A percentile compares a stretch with the other conserved stretches of the same genome.
Conservation (phyloP, 2,888 invertebrate genomes). For the Philereme vetulata region DNA sequence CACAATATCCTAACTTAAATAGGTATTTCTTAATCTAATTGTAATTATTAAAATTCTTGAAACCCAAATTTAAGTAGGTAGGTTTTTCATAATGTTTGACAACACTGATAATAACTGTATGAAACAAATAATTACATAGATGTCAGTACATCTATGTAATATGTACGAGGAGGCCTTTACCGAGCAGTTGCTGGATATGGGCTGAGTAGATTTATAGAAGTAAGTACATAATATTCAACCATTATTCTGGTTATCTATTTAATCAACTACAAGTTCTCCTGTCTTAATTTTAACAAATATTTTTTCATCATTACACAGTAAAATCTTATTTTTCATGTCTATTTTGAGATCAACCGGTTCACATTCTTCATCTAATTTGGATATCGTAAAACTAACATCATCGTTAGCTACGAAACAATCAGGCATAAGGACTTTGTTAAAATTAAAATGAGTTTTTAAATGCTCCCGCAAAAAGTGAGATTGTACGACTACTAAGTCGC, state of each 20-base stretch:
- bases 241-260: conserved; percentile 7
- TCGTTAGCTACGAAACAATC: conserved; percentile 86
- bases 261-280: conserved; percentile 65
- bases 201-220: too few relatives aligned
- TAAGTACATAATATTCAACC: not conserved
- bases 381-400: conserved; percentile 82
- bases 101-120: too few relatives aligned
- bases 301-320: conserved; percentile 62
- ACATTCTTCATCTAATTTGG: conserved; percentile 71
- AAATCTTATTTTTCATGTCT: conserved; percentile 55
- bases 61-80: too few relatives aligned
- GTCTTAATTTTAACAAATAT: conserved; percentile 73
- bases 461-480: conserved; percentile 91
- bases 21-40: not conserved
- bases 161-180: too few relatives aligned
- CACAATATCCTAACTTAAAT: conserved; percentile 4
- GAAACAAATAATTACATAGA: too few relatives aligned
- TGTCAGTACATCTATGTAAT: too few relatives aligned
- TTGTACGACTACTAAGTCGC: conserved; percentile 91
- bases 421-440: conserved; percentile 80
- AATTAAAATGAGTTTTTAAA: conserved; percentile 89
- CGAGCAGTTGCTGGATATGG: too few relatives aligned
- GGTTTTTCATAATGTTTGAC: too few relatives aligned
- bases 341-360: conserved; percentile 69
- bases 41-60: too few relatives aligned